Conservation (phyloP, 23 tunicate genomes). For the Styela plicata region DNA sequence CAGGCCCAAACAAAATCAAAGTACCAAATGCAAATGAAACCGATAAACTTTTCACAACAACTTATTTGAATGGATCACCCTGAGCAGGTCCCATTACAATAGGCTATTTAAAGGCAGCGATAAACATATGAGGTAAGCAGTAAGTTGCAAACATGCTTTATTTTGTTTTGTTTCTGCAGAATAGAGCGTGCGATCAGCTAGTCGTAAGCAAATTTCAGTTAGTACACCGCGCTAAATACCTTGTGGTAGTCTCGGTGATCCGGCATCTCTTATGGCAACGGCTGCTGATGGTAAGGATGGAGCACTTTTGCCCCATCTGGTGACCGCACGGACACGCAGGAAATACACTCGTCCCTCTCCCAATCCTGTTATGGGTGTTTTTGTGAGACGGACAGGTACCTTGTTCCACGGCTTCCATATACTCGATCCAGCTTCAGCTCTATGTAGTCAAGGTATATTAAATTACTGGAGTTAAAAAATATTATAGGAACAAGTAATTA, state of each 20-base stretch:
- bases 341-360: constrained; percentile 58
- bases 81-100: too few relatives aligned
- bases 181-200: neutral
- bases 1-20: too few relatives aligned
- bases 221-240: too few relatives aligned
- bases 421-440: constrained; percentile 71
- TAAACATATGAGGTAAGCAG: too few relatives aligned
- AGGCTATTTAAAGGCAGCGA: too few relatives aligned
- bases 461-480: too few relatives aligned
- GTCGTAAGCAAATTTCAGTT: neutral
- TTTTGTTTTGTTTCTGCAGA: neutral
- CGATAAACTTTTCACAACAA: too few relatives aligned
- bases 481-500: too few relatives aligned
- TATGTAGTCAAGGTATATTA: neutral
- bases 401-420: constrained; percentile 56
- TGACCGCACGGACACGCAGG: constrained; percentile 73
- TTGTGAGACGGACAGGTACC: constrained; percentile 47
- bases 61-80: too few relatives aligned
- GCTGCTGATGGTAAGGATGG: constrained; percentile 74
- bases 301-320: constrained; percentile 69
- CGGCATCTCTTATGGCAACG: constrained; percentile 75
- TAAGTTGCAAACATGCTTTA: neutral
- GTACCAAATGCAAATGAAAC: too few relatives aligned
- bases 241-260: constrained; percentile 49
- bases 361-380: constrained; percentile 49